These are phyloP conservation scores for Myrmecobius fasciatus DNA, from an alignment of 2,113 vertebrate species.

Conservation along the genomic window DNA sequence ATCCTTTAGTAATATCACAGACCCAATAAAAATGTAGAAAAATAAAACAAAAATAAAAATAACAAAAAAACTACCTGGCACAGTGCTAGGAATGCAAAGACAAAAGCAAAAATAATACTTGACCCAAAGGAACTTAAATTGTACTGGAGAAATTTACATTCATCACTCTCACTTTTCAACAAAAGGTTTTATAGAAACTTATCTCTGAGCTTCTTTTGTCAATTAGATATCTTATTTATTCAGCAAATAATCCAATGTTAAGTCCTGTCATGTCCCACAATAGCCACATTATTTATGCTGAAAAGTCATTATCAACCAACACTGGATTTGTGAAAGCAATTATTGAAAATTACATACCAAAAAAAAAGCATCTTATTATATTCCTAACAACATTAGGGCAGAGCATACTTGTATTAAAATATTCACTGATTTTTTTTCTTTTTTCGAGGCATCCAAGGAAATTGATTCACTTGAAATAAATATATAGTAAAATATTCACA, in stretches of 20 bases:
- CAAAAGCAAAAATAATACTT: background rate
- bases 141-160: background rate
- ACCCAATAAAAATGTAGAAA: background rate
- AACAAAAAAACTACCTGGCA: background rate
- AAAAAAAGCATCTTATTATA: background rate
- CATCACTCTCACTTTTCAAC: background rate
- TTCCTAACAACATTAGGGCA: background rate
- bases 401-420: background rate
- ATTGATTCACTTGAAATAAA: background rate
- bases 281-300: background rate
- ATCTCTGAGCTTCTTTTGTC: background rate
- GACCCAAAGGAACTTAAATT: background rate
- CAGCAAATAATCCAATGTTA: background rate
- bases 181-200: background rate
- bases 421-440: background rate
- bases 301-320: background rate
- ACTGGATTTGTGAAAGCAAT: background rate
- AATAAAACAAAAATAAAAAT: background rate
- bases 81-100: background rate
- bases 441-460: background rate
- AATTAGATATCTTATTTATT: background rate
- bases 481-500: background rate
- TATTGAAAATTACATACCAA: background rate
- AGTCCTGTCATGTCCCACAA: background rate
- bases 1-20: background rate